Percentiles rank a stretch among this genome's conserved stretches.
Evolutionary conservation across 2,888 invertebrate genomes (phyloP).

Genomic region (Calliopum simillimum): DNA sequence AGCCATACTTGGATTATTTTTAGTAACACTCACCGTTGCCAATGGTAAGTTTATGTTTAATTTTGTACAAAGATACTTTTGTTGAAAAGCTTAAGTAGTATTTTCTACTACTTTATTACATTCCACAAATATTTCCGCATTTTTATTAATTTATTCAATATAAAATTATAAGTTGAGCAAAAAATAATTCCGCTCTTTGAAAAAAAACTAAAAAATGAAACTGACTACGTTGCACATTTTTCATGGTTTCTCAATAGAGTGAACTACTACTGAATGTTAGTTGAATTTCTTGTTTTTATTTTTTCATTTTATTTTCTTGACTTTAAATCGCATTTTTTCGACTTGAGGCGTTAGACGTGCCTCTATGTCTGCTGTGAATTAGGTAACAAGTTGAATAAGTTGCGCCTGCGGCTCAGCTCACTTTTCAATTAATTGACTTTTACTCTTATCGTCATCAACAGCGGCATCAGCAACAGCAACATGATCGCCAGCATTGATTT

Average conservation of each 20-base stretch:
- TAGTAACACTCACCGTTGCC: constrained; percentile 45
- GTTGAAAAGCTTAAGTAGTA: too few relatives aligned
- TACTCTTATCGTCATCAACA: too few relatives aligned
- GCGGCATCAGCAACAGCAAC: constrained; percentile 36
- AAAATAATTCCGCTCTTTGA: not conserved
- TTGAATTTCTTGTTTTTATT: constrained; percentile 26
- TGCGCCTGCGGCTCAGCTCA: not conserved
- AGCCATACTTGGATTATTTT: constrained; percentile 40
- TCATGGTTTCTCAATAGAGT: not conserved
- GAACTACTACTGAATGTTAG: constrained; percentile 20
- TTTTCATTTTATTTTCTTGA: not conserved
- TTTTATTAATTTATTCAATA: constrained; percentile 17
- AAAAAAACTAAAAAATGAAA: constrained; percentile 24
- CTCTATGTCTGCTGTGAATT: constrained; percentile 38
- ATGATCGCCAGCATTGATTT: not conserved
- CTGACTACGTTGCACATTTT: constrained; percentile 36
- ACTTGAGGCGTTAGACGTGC: constrained; percentile 8
- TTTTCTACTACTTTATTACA: too few relatives aligned
- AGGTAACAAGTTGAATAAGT: constrained; percentile 28
- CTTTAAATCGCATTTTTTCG: not conserved
- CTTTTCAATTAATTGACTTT: constrained; percentile 53
- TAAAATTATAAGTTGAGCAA: constrained; percentile 7
- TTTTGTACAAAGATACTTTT: not conserved
- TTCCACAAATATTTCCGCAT: constrained; percentile 28
- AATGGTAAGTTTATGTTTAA: constrained; percentile 35